Base-by-base conservation (phyloP, 2,797 vertebrate genomes). In the Acanthiza pusilla region DNA sequence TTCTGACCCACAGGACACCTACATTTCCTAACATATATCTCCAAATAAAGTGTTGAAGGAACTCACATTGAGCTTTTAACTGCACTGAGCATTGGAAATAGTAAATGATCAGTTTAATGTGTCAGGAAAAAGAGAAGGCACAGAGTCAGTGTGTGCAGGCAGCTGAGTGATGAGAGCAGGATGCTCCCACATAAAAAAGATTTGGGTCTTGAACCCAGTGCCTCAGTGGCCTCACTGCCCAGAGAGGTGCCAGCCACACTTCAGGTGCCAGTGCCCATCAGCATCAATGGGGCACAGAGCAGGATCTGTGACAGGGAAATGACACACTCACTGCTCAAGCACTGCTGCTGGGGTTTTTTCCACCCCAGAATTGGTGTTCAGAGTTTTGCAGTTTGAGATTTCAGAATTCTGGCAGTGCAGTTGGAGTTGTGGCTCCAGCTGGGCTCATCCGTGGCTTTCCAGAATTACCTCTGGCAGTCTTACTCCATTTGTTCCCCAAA, bases 161-260 rank as follows among this genome's bases (percentile, higher is more conserved):
- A 60, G 15, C 6, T 51, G 34, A 12, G n/a, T 18, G 51, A 53
- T 57, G 61, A 60, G 15, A 11, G 18, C 13, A 30, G 21, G 57
- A 23, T 74, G 61, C 34, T 40, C 43, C 30, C 16, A 20, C 11
- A 8, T 6, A 1, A 75, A 85, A 51, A 66, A 43, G 8, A 30
- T 20, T n/a, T 83, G 34, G 38, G 20, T 68, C 27, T 60, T 38
- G 63, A 55, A 21, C 29, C 2, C 42, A 47, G 48, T 10, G 38
- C 20, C 55, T 77, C 23, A 2, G 30, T 42, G 4, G 27, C 17
- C 6, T n/a, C 10, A 1, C 1, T 9, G 32, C 10, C 18, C 40
- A 48, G 26, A 20, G n/a, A 50, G 40, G 11, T 57, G 23, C 58
- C 63, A 42, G n/a, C n/a, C n/a, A n/a, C n/a, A n/a, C n/a, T n/a